phyloP scores from a whole-genome alignment of 2,888 invertebrate genomes.

The Ecdyonurus torrentis region DNA sequence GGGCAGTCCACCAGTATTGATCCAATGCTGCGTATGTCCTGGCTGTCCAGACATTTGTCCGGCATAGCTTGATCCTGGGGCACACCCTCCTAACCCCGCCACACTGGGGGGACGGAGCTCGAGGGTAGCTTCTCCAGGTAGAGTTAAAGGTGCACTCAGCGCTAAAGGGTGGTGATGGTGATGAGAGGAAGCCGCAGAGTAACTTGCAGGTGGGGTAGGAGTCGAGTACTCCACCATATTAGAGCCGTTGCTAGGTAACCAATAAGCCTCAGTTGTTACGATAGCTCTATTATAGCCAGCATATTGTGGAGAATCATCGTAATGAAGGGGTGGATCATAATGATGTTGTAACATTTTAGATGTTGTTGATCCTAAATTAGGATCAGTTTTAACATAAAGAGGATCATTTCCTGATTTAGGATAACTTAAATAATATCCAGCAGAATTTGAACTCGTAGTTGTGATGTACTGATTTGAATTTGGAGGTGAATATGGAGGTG shows the following conservation, averaged over 20 bases:
- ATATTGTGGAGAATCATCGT: slow-evolving; percentile 1
- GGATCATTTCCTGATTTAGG: background rate
- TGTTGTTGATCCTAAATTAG: background rate
- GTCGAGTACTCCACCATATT: background rate
- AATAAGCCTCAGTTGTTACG: background rate
- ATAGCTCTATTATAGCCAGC: background rate
- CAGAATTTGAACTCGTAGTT: background rate
- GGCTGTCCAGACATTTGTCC: slow-evolving; percentile 18
- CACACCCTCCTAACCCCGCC: background rate
- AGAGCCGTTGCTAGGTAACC: background rate
- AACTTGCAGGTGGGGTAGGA: background rate
- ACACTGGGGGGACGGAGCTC: background rate
- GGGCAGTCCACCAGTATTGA: slow-evolving; percentile 23
- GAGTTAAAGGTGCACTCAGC: background rate
- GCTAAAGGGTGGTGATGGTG: slow-evolving; percentile 1
- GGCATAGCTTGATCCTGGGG: no score
- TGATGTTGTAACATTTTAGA: background rate
- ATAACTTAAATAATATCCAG: background rate
- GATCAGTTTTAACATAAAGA: background rate
- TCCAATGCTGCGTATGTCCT: slow-evolving; percentile 34
- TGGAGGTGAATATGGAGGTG: background rate
- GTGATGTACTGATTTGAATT: background rate
- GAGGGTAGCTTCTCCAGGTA: background rate
- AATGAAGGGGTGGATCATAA: background rate
- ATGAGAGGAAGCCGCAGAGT: background rate